Evolutionary conservation across 2,888 invertebrate genomes (phyloP), one percentile per base, ranked within the genome.

Genomic region (Polyploca ridens): DNA sequence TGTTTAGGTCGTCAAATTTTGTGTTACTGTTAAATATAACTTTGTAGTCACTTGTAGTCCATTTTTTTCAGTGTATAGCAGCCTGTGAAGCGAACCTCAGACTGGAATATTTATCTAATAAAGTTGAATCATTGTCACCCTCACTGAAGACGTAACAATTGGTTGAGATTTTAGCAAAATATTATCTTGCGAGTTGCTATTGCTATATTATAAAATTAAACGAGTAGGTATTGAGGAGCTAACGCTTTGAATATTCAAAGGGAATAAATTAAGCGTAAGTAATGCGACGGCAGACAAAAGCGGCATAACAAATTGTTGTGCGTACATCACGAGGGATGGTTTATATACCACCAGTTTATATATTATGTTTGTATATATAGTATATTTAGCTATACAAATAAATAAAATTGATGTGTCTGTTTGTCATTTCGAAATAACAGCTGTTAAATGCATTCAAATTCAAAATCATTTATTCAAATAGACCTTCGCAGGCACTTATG

Each of bases 201-300:
- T 89, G 81, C 85, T 87, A 87, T 88, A 90, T 90, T 89, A 88
- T 84, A 86, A 89, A 91, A 90, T 89, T 87, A 89, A 91, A 90
- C 82, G 89, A 89, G 84, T 54, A 54, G 54, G 54, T 88, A 92
- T 91, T 87, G 91, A 87, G 86, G 87, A 85, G 86, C 83, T 84
- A 85, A 84, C 81, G 86, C 82, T 86, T 85, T 93, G 93, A 93
- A 93, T 93, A 93, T 93, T 93, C 93, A 93, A 85, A 86, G 77
- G 74, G 91, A 90, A 91, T 93, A 91, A 92, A 90, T 93, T 91
- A 89, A 83, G 78, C 74, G 75, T 78, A 79, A 83, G 84, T 81
- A 82, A 82, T 76, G 81, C 82, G 77, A 75, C 75, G 76, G 73
- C 72, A 82, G 79, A 84, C 79, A 79, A 81, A 77, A 76, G 77